Conservation (phyloP, 2,888 invertebrate species). For the Eupsilia transversa region DNA sequence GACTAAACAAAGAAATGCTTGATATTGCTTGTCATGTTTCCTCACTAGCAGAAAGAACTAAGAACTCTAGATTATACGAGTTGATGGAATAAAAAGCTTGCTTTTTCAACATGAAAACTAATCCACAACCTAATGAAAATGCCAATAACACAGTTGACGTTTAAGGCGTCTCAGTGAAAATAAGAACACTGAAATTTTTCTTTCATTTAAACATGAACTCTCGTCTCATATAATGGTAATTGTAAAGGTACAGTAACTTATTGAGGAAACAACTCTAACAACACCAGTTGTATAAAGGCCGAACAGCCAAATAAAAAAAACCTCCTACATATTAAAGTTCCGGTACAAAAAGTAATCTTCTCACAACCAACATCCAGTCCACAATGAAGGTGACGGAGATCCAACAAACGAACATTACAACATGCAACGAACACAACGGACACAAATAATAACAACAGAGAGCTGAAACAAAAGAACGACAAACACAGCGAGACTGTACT, state of each 20-base stretch:
- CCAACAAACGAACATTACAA: slow-evolving; percentile 19
- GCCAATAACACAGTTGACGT: background rate
- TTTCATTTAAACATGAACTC: background rate
- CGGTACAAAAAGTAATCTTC: slow-evolving; percentile 21
- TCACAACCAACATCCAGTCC: background rate
- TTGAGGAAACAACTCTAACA: background rate
- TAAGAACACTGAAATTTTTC: too few relatives aligned
- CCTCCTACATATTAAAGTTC: background rate
- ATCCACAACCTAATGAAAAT: background rate
- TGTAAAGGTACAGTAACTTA: background rate
- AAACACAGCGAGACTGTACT: slow-evolving; percentile 2
- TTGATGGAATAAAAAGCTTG: background rate
- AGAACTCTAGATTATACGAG: background rate
- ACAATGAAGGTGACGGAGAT: slow-evolving; percentile 1
- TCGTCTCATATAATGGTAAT: background rate
- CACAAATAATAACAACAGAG: slow-evolving; percentile 16
- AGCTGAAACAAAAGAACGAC: slow-evolving; percentile 26
- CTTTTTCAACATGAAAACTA: background rate
- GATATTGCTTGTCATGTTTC: slow-evolving; percentile 3
- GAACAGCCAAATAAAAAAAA: background rate
- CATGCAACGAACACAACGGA: slow-evolving; percentile 5
- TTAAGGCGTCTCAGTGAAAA: background rate
- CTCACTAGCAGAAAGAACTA: background rate
- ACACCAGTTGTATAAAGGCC: background rate
- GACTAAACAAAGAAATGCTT: background rate